phyloP scores from a whole-genome alignment of 2,797 vertebrate species.

The Peromyscus attwateri region DNA sequence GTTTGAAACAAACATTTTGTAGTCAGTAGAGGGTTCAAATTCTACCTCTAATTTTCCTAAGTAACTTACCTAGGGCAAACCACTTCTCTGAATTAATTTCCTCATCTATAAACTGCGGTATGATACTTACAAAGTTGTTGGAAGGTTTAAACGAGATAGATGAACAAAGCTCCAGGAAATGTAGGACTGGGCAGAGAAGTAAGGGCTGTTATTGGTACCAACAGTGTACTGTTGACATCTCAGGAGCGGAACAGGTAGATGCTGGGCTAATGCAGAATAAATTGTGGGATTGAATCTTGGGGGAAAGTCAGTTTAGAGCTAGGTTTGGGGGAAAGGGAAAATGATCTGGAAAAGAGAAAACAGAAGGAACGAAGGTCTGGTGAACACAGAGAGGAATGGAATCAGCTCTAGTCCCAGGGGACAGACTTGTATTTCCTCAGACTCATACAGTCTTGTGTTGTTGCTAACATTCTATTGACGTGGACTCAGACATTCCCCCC shows the following conservation, averaged over 20 bases:
- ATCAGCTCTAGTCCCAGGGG: background rate
- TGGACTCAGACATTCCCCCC: background rate
- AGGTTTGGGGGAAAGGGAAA: background rate
- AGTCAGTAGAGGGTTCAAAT: constrained; percentile 20
- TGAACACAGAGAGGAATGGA: background rate
- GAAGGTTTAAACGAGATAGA: background rate
- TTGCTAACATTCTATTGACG: background rate
- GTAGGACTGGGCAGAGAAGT: background rate
- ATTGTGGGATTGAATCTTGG: too few relatives aligned
- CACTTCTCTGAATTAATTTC: constrained; percentile 32
- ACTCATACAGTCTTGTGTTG: background rate
- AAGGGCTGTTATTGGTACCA: background rate
- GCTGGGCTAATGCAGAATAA: background rate
- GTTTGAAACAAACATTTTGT: background rate
- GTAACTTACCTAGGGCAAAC: background rate
- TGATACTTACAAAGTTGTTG: background rate
- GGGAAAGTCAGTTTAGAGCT: background rate
- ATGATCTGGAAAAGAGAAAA: background rate
- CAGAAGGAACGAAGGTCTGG: background rate
- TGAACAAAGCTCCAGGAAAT: background rate
- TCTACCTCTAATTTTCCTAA: constrained; percentile 1
- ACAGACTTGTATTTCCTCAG: constrained; percentile 1
- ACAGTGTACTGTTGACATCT: background rate
- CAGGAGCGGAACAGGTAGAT: background rate
- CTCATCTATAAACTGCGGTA: background rate